Evolutionary conservation across 2,888 invertebrate species (phyloP), one percentile per base, ranked within the genome.

Genomic region (Tiliacea citrago): DNA sequence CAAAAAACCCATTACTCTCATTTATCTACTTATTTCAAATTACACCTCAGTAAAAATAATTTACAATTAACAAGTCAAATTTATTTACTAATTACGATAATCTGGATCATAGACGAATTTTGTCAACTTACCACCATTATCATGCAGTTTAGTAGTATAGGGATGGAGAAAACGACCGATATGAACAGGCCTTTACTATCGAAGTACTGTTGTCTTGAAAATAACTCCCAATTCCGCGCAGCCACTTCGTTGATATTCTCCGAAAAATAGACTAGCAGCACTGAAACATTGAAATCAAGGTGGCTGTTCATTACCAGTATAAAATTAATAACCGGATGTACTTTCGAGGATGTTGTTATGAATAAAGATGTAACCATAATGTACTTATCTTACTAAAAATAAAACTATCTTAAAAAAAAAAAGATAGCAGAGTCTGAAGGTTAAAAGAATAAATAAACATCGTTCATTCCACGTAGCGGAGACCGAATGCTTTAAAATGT

Each of bases 101-200:
- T 72, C 58, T 45, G 72, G 42, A 72, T 77, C 69, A 72, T 68
- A n/a, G n/a, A 73, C 68, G 65, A 84, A 55, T 58, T 68, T 63
- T 84, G 85, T 86, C 69, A 90, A 98, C 98, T 98, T 97, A 99
- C 99, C 97, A 99, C 98, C 97, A 99, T 98, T 84, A 99, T 97
- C 98, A 99, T 98, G 92, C 99, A 99, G 94, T 99, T 99, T 70
- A 99, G 97, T 75, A 99, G 96, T 90, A 99, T 98, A 39, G 99
- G 99, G 91, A 98, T 98, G n/a, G 99, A 99, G 94, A 99, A 99
- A 39, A 99, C 98, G 18, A 99, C 97, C 0, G 99, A 99, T 97
- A 99, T 99, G 93, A 99, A 99, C 70, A 99, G 96, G 35, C 99
- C 99, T 95, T 98, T 98, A 89, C 98, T 98, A 93, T 99, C 99